Base-by-base conservation (phyloP, 2,888 invertebrate species). In the Hirtodrosophila confusa region DNA sequence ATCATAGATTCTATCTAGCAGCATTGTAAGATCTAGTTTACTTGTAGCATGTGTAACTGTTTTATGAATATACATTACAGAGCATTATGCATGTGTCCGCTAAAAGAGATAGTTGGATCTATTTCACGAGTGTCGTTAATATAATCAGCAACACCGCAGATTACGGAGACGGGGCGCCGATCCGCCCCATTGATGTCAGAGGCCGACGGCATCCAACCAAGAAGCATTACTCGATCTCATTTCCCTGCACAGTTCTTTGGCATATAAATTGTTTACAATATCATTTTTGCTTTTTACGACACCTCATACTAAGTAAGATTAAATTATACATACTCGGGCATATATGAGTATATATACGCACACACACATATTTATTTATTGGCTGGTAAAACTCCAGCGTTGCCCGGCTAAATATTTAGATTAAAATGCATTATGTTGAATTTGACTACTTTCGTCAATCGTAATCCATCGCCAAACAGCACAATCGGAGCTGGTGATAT, bases 11-110 rank as follows among this genome's bases (percentile, higher is more conserved):
- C 17, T 17, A 1, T 17, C 17, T 17, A 17, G 17, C 17, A 17
- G 17, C 17, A 17, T 17, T 17, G 17, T 17, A 17, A 17, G 2
- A 17, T 17, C 17, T 17, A 17, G 17, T 17, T 17, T 17, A 17
- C 17, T 17, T 17, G 17, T 17, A 17, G 17, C 1, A 17, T 17
- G 45, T 65, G 63, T 49, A 51, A 63, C 33, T 54, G 23, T 45
- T 43, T 61, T 69, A 80, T 80, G 78, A 84, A 84, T 84, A 84
- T 84, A 80, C 80, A 80, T 78, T 35, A 39, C 50, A 48, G 39
- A 31, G 31, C 17, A 17, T 17, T 17, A 17, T 17, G 17, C 17
- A 17, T 17, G 17, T 17, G 17, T 17, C 17, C 17, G 17, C 17
- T 17, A 17, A 31, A 6, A 31, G 44, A 55, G 39, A 49, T 39